These are phyloP conservation scores for Andricus quercusramuli DNA, from an alignment of 2,888 invertebrate species.

Conservation along the genomic window DNA sequence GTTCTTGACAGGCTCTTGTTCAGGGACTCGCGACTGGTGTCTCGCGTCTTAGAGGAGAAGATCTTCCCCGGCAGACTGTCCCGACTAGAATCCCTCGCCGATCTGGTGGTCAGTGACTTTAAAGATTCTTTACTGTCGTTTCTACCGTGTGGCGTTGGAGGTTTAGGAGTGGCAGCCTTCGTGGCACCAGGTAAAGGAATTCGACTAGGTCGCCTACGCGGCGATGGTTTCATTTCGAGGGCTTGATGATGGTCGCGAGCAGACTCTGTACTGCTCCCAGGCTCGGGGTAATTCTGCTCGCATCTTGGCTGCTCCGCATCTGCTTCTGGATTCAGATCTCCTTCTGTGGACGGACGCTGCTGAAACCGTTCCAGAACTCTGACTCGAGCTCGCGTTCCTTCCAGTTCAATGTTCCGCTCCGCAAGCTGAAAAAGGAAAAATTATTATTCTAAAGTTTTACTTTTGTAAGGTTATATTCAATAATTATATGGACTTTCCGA, in stretches of 20 bases:
- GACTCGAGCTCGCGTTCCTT: constrained; percentile 89
- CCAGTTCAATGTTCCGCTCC: constrained; percentile 90
- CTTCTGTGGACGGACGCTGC: constrained; percentile 78
- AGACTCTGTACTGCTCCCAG: constrained; percentile 84
- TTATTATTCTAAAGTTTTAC: neutral
- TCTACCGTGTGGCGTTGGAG: constrained; percentile 79
- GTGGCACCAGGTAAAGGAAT: constrained; percentile 83
- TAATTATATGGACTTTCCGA: neutral
- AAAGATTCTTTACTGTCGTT: constrained; percentile 75
- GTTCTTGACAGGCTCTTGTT: constrained; percentile 69
- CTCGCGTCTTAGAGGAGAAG: constrained; percentile 67
- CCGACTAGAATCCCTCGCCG: constrained; percentile 71
- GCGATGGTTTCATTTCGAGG: constrained; percentile 74
- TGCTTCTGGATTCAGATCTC: constrained; percentile 77
- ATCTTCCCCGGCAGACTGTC: constrained; percentile 60
- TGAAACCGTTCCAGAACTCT: constrained; percentile 85
- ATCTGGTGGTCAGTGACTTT: constrained; percentile 68
- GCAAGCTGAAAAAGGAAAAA: constrained; percentile 82
- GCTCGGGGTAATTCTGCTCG: constrained; percentile 77
- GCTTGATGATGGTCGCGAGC: constrained; percentile 82
- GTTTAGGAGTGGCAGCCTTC: constrained; percentile 83
- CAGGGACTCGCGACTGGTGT: constrained; percentile 74
- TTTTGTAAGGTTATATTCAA: neutral
- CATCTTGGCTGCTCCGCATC: constrained; percentile 72
- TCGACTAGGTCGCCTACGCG: constrained; percentile 83